These are phyloP conservation scores for Coreoperca whiteheadi DNA, from an alignment of 2,113 vertebrate genomes.

Conservation along the genomic window DNA sequence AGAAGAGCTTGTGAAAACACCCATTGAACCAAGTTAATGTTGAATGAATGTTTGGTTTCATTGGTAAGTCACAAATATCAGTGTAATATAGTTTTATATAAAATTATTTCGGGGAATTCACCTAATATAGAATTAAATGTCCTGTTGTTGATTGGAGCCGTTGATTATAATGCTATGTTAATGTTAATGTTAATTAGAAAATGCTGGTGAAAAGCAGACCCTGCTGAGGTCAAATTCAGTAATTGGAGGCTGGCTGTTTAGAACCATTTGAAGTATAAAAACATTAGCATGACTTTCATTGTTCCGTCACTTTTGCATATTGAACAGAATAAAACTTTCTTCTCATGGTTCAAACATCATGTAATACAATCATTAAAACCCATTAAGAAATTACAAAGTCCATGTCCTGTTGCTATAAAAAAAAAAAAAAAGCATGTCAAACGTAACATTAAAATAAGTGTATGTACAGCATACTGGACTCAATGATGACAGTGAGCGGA, in stretches of 20 bases:
- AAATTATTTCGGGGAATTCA: not conserved
- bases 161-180: not conserved
- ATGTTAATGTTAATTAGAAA: no score
- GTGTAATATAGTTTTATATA: not conserved
- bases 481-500: not conserved
- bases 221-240: slow-evolving; percentile 18
- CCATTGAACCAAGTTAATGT: not conserved
- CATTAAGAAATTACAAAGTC: not conserved
- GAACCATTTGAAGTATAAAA: slow-evolving; percentile 9
- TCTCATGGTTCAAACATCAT: slow-evolving; percentile 11
- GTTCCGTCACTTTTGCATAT: slow-evolving; percentile 60
- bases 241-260: slow-evolving; percentile 9
- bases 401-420: not conserved
- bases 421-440: not conserved
- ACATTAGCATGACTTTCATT: slow-evolving; percentile 51
- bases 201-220: not conserved
- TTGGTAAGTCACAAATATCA: not conserved
- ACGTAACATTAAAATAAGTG: slow-evolving; percentile 24
- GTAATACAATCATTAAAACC: slow-evolving; percentile 37
- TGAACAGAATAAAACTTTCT: slow-evolving; percentile 38
- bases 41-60: not conserved
- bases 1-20: not conserved
- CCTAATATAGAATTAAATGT: not conserved
- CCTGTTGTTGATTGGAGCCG: not conserved
- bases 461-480: slow-evolving; percentile 25